Evolutionary conservation across 2,797 vertebrate genomes (phyloP).

Genomic region (Dallia pectoralis): DNA sequence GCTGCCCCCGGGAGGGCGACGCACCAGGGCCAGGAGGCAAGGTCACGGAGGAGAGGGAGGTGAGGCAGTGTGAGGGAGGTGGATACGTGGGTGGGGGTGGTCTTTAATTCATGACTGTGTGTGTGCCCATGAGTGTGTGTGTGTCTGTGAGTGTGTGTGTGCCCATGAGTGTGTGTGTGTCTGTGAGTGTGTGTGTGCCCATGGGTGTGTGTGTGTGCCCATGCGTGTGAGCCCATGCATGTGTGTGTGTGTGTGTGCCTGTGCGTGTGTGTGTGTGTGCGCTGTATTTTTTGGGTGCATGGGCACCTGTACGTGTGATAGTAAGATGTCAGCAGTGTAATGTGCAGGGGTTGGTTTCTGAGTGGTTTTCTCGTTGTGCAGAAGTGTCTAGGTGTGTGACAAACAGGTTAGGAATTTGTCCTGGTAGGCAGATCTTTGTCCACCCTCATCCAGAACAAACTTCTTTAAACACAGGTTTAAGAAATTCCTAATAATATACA

Average conservation of each 20-base stretch:
- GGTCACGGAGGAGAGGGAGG: conserved; percentile 44
- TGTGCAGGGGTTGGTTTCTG: background rate
- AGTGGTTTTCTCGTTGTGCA: background rate
- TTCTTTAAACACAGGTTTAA: too few species aligned
- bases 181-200: too few species aligned
- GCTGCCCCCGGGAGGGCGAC: conserved; percentile 63
- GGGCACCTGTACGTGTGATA: background rate
- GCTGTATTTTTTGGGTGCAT: background rate
- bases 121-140: conserved; percentile 3
- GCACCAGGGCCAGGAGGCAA: conserved; percentile 44
- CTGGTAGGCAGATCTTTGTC: too few species aligned
- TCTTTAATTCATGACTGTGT: background rate
- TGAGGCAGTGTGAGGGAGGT: background rate
- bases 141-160: too few species aligned
- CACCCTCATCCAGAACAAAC: too few species aligned
- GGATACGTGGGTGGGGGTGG: too few species aligned
- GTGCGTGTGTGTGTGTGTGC: background rate
- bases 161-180: too few species aligned
- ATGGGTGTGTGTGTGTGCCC: background rate
- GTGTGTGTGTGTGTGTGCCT: background rate
- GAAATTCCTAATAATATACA: too few species aligned
- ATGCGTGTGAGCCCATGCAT: background rate
- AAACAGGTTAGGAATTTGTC: background rate
- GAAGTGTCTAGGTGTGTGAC: background rate
- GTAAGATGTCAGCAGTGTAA: background rate